Conservation (phyloP, 2,888 invertebrate species). For the Meganola albula region DNA sequence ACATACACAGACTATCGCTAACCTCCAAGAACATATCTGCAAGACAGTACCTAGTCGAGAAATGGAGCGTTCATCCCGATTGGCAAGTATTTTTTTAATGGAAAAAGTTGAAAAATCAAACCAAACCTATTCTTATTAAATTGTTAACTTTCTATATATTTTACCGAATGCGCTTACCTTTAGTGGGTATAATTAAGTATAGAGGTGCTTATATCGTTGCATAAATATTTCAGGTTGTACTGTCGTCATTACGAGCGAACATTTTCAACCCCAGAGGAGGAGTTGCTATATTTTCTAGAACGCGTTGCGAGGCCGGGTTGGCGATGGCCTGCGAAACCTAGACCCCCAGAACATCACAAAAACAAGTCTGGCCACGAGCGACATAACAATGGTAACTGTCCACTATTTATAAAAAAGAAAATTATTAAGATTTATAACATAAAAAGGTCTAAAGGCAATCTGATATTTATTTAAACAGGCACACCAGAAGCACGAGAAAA, state of each 20-base stretch:
- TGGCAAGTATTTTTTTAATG: constrained; percentile 77
- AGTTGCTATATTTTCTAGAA: constrained; percentile 86
- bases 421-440: background rate
- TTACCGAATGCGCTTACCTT: background rate
- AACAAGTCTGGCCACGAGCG: constrained; percentile 63
- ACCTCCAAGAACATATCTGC: constrained; percentile 81
- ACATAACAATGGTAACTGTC: constrained; percentile 51
- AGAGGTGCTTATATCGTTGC: background rate
- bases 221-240: constrained; percentile 86
- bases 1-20: constrained; percentile 83
- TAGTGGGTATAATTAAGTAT: too few relatives aligned
- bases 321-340: constrained; percentile 87
- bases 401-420: constrained; percentile 3
- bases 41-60: constrained; percentile 83
- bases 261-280: constrained; percentile 85
- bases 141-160: background rate
- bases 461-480: constrained; percentile 37
- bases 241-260: constrained; percentile 83
- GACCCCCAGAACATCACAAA: constrained; percentile 82
- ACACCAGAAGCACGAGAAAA: constrained; percentile 57
- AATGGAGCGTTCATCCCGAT: constrained; percentile 92
- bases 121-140: too few relatives aligned
- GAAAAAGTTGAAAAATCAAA: too few relatives aligned
- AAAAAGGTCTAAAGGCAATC: too few relatives aligned
- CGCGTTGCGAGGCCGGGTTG: constrained; percentile 88